Evolutionary conservation across 2,113 vertebrate genomes (phyloP), one percentile per base, ranked within the genome.

Genomic region (Dasyornis broadbenti): DNA sequence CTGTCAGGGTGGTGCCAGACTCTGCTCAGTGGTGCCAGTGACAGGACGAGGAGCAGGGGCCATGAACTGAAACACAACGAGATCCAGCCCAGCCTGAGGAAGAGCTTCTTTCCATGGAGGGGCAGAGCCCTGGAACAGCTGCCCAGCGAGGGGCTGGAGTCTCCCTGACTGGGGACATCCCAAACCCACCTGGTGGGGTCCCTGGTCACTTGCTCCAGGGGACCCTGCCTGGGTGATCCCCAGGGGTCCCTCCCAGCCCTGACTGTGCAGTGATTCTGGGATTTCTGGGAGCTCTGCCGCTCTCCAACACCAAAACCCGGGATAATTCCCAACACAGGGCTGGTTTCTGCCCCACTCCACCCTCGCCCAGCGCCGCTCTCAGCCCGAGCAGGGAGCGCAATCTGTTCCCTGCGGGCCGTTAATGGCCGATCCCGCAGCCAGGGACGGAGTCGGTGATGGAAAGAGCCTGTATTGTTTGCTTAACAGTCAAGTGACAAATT

Each of bases 401-500:
- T 78, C 97, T 89, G 91, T 56, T 95, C 94, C 9, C 93, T 90
- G 94, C 89, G 57, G 61, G 78, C 95, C 79, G 93, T 95, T 97
- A 97, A 97, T 94, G 96, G 97, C 86, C 96, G 97, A 81, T 83
- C 94, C 93, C 95, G 71, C 95, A 85, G 93, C 92, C 92, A 65
- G 95, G 94, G 94, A 89, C 89, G 75, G 91, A 95, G 98, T 79
- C 88, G 60, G 91, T 54, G 93, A 96, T 84, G 96, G 92, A 98
- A 98, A 98, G 97, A 98, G 97, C 90, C 92, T 60, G 96, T 84
- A 97, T 98, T 98, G 98, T 98, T 98, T 98, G 97, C 97, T 97
- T 96, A 98, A 97, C 97, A 96, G 97, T 97, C 97, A 98, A 98
- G 97, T 97, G 98, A 98, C 98, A 98, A 98, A 98, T 98, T 98